phyloP scores from a whole-genome alignment of 2,797 vertebrate species.

The Eleutherodactylus coqui region DNA sequence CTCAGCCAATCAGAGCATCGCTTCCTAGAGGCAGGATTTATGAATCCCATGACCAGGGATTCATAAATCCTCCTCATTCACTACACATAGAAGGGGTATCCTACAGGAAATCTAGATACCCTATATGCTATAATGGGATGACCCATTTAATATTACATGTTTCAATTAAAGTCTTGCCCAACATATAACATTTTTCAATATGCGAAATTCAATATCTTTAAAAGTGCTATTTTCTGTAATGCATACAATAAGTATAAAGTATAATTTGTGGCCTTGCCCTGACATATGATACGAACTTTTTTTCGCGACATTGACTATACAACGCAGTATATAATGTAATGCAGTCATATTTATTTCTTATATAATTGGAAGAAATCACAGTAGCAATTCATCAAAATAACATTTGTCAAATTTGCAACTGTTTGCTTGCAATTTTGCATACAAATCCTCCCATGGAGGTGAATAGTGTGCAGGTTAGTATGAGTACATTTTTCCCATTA shows the following conservation, averaged over 20 bases:
- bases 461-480: slow-evolving; percentile 24
- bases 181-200: neutral
- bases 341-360: slow-evolving; percentile 36
- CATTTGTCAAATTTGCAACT: slow-evolving; percentile 50
- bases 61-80: too few species aligned
- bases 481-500: slow-evolving; percentile 46
- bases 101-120: neutral
- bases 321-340: slow-evolving; percentile 34
- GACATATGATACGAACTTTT: slow-evolving; percentile 1
- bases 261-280: slow-evolving; percentile 5
- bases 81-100: too few species aligned
- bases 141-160: neutral
- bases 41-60: too few species aligned
- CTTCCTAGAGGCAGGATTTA: too few species aligned
- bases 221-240: slow-evolving; percentile 6
- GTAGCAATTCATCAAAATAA: slow-evolving; percentile 47
- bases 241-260: slow-evolving; percentile 10
- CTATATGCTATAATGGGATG: neutral
- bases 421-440: slow-evolving; percentile 34
- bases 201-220: neutral
- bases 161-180: neutral
- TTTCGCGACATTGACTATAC: slow-evolving; percentile 12
- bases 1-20: too few species aligned
- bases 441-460: slow-evolving; percentile 26
- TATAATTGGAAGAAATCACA: slow-evolving; percentile 41